Conservation (phyloP, 2,797 vertebrate species). For the Enteromius mattozi region DNA sequence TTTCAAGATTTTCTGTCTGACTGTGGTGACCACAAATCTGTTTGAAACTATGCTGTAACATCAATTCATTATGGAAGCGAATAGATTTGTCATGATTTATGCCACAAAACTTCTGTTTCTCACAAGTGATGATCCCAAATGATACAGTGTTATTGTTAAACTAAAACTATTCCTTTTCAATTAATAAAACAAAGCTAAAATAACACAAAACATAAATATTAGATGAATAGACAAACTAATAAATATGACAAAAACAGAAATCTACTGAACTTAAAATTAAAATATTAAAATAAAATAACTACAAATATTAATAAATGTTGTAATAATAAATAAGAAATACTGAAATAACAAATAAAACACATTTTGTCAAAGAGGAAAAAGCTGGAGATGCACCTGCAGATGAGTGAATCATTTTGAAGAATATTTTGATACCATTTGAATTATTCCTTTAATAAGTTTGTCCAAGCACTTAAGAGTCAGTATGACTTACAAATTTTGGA, state of each 20-base stretch:
- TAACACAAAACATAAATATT: background rate
- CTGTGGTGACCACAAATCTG: background rate
- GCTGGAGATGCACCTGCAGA: background rate
- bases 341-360: background rate
- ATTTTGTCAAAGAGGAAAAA: background rate
- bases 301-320: background rate
- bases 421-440: background rate
- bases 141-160: background rate
- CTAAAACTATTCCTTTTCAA: background rate
- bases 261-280: background rate
- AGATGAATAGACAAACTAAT: background rate
- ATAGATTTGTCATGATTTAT: background rate
- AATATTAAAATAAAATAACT: background rate
- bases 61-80: background rate
- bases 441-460: background rate
- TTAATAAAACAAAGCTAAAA: background rate
- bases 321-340: background rate
- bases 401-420: background rate
- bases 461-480: background rate
- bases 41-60: background rate
- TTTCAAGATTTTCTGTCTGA: background rate
- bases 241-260: background rate
- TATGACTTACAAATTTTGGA: background rate
- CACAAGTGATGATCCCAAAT: background rate
- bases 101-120: background rate